Evolutionary conservation across 2,113 vertebrate genomes (phyloP).

Genomic region (Myiopsitta monachus): DNA sequence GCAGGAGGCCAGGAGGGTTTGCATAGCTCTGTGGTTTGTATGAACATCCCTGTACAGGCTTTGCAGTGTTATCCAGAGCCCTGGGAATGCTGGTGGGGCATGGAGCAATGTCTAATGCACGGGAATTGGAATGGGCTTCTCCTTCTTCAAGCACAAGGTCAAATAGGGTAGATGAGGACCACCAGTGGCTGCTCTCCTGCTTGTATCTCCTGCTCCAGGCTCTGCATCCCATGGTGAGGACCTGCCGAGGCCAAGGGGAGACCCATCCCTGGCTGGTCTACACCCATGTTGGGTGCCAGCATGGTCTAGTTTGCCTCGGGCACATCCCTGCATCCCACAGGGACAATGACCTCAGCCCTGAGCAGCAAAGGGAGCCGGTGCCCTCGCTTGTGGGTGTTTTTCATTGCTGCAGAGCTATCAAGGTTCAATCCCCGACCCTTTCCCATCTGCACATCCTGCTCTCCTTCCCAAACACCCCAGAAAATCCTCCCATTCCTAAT

Average conservation of each 20-base stretch:
- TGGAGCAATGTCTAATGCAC: fast-evolving
- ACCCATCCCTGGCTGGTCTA: not conserved
- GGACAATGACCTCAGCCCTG: fast-evolving
- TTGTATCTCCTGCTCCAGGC: not conserved
- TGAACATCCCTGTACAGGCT: not conserved
- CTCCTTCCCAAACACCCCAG: not conserved
- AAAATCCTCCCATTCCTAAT: fast-evolving
- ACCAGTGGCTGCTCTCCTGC: not conserved
- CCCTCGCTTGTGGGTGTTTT: not conserved
- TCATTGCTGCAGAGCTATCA: not conserved
- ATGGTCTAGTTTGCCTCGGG: fast-evolving
- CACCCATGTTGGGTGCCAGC: fast-evolving
- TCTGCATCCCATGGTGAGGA: not conserved
- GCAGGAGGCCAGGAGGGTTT: not conserved
- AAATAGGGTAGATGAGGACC: not conserved
- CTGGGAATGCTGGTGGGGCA: not conserved
- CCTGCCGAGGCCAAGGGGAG: not conserved
- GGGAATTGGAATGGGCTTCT: not conserved
- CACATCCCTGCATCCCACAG: not conserved
- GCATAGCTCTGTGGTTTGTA: not conserved
- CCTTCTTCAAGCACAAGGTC: not conserved
- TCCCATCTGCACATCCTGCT: not conserved
- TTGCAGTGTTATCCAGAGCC: not conserved
- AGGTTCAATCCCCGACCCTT: not conserved
- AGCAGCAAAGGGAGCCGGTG: not conserved